Base-by-base conservation (phyloP, 2,888 invertebrate species). In the Chaetoderma sp. region DNA sequence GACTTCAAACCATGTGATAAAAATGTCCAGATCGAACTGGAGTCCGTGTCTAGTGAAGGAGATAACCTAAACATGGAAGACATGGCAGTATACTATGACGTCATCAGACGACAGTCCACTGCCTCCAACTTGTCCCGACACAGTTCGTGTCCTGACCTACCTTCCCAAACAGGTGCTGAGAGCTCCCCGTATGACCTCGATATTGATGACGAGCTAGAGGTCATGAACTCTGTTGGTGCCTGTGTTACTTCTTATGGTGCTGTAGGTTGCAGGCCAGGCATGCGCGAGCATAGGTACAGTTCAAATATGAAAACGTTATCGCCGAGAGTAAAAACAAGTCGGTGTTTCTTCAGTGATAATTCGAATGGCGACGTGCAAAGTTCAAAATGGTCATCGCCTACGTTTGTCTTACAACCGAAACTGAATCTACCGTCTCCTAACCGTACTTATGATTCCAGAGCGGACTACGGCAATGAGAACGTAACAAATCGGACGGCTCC, bases 121-220 rank as follows among this genome's bases (percentile, higher is more conserved):
- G 52, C 52, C 16, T 52, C 52, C 2, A 52, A 52, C 32, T 21
- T 52, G 1, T 52, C 52, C 16, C 52, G 52, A 13, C 52, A 52
- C 32, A 52, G 52, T 21, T 52, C 52, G 16, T 52, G 52, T 21
- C 52, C 52, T 8, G 52, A 52, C 32, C 52, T 52, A 10, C 52
- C 52, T 10, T 52, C 52, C n/a, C n/a, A n/a, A n/a, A n/a, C n/a
- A 52, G 16, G 52, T 28, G 52, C 28, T 3, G 32, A 13, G 8
- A 10, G n/a, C 28, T 1, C n/a, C 4, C 18, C 18, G 4, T 32
- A 52, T 32, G 28, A 27, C 23, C 32, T 52, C 3, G 52, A 52
- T 13, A 16, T n/a, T 32, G 28, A 21, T 25, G 13, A n/a, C 16
- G 13, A 32, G 8, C 30, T 18, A 16, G 52, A 52, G 4, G 10